Percentiles rank a stretch among this genome's conserved stretches.
These are phyloP conservation scores for Sorex araneus DNA, from an alignment of 2,113 vertebrate genomes.

Conservation along the genomic window DNA sequence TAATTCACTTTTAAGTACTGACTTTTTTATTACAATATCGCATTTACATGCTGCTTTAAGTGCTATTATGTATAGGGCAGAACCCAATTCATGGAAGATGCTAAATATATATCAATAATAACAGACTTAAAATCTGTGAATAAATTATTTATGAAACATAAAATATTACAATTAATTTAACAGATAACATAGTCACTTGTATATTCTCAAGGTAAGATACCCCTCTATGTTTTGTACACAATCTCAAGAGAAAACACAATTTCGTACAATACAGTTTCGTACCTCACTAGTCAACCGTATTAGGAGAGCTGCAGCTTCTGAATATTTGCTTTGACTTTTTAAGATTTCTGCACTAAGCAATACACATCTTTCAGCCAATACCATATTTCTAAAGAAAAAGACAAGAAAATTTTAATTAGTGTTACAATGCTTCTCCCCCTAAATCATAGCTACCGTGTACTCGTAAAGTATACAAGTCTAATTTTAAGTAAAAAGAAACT, in stretches of 20 bases:
- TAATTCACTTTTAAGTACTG: slow-evolving; percentile 44
- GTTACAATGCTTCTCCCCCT: slow-evolving; percentile 39
- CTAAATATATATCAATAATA: slow-evolving; percentile 25
- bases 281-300: slow-evolving; percentile 99
- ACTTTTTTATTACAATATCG: slow-evolving; percentile 30
- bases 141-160: background rate
- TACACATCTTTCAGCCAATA: slow-evolving; percentile 97
- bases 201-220: slow-evolving; percentile 3
- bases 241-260: background rate
- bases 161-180: slow-evolving; percentile 52
- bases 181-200: slow-evolving; percentile 46
- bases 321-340: slow-evolving; percentile 98
- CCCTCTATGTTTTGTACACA: background rate
- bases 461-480: slow-evolving; percentile 35
- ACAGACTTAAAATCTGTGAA: slow-evolving; percentile 37
- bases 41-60: background rate
- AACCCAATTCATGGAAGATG: slow-evolving; percentile 28
- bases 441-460: slow-evolving; percentile 24
- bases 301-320: slow-evolving; percentile 96
- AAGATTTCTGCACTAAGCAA: slow-evolving; percentile 97
- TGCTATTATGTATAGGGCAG: background rate
- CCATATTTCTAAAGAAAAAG: slow-evolving; percentile 93
- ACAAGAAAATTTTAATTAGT: slow-evolving; percentile 68
- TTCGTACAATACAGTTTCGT: slow-evolving; percentile 78
- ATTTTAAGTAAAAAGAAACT: background rate